Percentiles rank a stretch among this genome's conserved stretches.
Evolutionary conservation across 2,888 invertebrate species (phyloP).

Genomic region (Dorcus parallelipipedus): DNA sequence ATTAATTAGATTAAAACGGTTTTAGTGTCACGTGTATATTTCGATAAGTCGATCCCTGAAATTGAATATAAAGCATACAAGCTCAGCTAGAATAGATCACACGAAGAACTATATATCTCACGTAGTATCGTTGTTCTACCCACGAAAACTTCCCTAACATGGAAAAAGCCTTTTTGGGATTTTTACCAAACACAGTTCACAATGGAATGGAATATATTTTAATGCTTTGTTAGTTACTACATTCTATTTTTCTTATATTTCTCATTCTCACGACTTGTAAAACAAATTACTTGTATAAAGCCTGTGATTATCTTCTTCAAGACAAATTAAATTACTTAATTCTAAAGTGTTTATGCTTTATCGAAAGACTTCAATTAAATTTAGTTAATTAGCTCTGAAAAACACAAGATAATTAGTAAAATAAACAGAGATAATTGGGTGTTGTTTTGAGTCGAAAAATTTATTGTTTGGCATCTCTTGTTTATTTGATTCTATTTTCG

Average conservation of each 20-base stretch:
- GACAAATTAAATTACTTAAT: no score
- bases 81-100: neutral
- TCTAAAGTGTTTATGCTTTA: no score
- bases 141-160: constrained; percentile 3
- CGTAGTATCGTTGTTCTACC: constrained; percentile 1
- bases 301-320: no score
- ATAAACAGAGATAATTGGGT: no score
- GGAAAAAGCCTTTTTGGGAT: constrained; percentile 1
- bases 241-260: neutral
- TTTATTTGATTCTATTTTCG: no score
- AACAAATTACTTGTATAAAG: neutral
- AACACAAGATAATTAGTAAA: no score
- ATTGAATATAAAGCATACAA: neutral
- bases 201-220: neutral
- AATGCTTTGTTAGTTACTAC: neutral
- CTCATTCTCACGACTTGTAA: neutral
- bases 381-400: no score
- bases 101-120: neutral
- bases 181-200: neutral
- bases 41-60: neutral
- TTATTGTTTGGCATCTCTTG: no score
- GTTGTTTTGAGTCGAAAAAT: no score
- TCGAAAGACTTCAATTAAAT: no score
- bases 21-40: constrained; percentile 2
- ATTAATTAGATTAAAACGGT: constrained; percentile 4